Conservation (phyloP, 2,888 invertebrate species). For the Clunio marinus region DNA sequence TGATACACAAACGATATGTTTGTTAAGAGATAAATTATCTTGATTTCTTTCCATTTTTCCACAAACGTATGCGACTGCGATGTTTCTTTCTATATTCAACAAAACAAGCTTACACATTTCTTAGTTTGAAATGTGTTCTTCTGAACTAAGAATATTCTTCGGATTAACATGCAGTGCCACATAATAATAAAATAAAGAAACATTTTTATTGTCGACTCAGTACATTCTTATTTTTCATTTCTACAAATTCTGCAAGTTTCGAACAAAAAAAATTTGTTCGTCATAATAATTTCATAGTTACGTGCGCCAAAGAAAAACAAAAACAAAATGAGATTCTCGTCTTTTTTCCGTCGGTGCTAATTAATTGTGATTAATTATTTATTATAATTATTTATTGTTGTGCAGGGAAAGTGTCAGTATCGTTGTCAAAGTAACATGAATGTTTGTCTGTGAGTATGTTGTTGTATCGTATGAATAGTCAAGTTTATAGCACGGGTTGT, state of each 20-base stretch:
- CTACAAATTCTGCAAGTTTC: not conserved
- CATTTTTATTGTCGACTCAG: constrained; percentile 4
- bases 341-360: not conserved
- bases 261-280: not conserved
- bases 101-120: too few relatives aligned
- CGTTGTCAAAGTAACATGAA: not conserved
- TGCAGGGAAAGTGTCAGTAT: not conserved
- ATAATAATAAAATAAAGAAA: not conserved
- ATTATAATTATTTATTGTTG: constrained; percentile 5
- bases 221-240: not conserved
- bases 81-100: too few relatives aligned
- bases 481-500: not conserved
- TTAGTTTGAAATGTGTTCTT: too few relatives aligned
- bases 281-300: not conserved
- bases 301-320: not conserved
- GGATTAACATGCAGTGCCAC: too few relatives aligned
- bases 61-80: too few relatives aligned
- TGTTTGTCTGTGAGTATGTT: not conserved
- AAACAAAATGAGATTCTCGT: not conserved
- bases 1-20: not conserved
- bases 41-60: too few relatives aligned
- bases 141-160: too few relatives aligned
- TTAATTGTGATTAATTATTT: constrained; percentile 24
- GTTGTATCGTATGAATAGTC: not conserved
- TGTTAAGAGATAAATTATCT: not conserved